phyloP scores from a whole-genome alignment of 2,888 invertebrate species.

The Ochlodes sylvanus region DNA sequence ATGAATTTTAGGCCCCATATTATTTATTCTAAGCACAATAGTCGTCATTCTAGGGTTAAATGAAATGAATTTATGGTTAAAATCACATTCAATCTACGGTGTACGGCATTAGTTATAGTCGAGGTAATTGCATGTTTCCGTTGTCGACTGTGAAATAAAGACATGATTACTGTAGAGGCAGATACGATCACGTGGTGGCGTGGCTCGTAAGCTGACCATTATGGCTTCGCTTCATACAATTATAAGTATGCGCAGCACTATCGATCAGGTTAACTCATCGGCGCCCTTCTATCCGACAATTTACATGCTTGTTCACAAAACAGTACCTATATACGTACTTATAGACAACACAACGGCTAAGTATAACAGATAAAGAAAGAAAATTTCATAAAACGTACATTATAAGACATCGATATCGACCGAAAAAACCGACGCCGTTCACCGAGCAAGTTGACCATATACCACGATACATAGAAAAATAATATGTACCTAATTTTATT shows the following conservation, averaged over 20 bases:
- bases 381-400: too few relatives aligned
- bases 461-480: slow-evolving; percentile 27
- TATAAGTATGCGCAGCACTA: slow-evolving; percentile 58
- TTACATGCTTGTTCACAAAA: slow-evolving; percentile 4
- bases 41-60: slow-evolving; percentile 9
- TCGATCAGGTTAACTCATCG: slow-evolving; percentile 54
- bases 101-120: slow-evolving; percentile 43
- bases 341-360: too few relatives aligned
- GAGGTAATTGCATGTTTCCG: slow-evolving; percentile 67
- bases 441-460: slow-evolving; percentile 21
- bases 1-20: neutral
- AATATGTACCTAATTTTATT: slow-evolving; percentile 24
- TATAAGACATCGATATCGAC: neutral
- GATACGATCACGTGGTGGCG: slow-evolving; percentile 60
- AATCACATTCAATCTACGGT: slow-evolving; percentile 56
- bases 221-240: slow-evolving; percentile 73
- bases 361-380: too few relatives aligned
- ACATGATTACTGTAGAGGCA: slow-evolving; percentile 54
- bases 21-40: neutral
- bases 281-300: slow-evolving; percentile 12
- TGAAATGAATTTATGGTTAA: slow-evolving; percentile 44
- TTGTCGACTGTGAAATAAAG: slow-evolving; percentile 64
- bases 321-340: neutral
- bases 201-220: slow-evolving; percentile 60
- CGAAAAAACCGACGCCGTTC: slow-evolving; percentile 21